Base-by-base conservation (phyloP, 1,140 invertebrate genomes). In the Nomia melanderi region DNA sequence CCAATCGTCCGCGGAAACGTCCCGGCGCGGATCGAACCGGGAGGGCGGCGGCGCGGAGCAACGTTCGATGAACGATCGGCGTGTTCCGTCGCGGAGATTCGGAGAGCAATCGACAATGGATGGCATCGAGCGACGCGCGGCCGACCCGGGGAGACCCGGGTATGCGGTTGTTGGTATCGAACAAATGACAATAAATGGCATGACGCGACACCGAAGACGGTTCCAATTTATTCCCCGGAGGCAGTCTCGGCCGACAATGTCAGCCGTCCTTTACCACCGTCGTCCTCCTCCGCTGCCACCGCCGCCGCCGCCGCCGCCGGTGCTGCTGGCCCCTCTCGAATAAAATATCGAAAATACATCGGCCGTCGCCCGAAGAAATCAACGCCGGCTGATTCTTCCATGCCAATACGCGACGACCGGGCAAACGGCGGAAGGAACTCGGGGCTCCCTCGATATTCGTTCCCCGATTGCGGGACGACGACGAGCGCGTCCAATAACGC, bases 131-230 rank as follows among this genome's bases (percentile, higher is more conserved):
- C 47, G 47, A 56, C 72, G 62, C 62, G 62, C 27, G 62, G 56
- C 41, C 77, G 82, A 79, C 64, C 71, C n/a, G 47, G 6, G 20
- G 41, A 44, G n/a, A 44, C 41, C n/a, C 1, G 47, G 47, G 44
- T n/a, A 20, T 50, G 47, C 54, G 62, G 71, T 78, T 71, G 83
- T 79, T 86, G 81, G 79, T 89, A 88, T 89, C 85, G 89, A 88
- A 84, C 82, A 89, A 90, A 90, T 87, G 88, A 90, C 87, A 88
- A 90, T 88, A 88, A 90, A 90, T 88, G 84, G 83, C 79, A 76
- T 79, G 81, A 85, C 87, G 84, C 81, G 81, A 79, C 83, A 73
- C 77, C 75, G 77, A 88, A 88, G 88, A 89, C 88, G 88, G 82
- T 87, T 87, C 82, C 88, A 86, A 90, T 90, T 90, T 90, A 90